These are phyloP conservation scores for Hetaerina titia DNA, from an alignment of 2,888 invertebrate species.

Conservation along the genomic window DNA sequence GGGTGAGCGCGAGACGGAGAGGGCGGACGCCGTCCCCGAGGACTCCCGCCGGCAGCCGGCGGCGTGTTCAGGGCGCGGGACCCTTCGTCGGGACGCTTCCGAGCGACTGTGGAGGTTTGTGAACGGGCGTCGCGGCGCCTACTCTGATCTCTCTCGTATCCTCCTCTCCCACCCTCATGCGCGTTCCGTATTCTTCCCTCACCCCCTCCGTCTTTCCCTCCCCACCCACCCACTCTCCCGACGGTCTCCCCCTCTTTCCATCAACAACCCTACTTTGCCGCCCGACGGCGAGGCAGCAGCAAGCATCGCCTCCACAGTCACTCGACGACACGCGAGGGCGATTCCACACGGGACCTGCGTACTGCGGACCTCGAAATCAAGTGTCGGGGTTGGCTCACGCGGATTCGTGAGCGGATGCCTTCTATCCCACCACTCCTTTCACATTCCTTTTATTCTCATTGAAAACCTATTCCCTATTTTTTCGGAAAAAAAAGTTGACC, in stretches of 20 bases:
- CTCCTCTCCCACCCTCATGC: background rate
- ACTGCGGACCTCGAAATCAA: background rate
- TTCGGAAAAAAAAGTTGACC: background rate
- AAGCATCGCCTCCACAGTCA: background rate
- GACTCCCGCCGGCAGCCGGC: background rate
- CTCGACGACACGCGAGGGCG: background rate
- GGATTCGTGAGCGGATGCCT: background rate
- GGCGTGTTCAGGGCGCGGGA: background rate
- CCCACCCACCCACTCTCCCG: background rate
- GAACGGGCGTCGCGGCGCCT: constrained; percentile 59
- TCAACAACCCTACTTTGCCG: background rate
- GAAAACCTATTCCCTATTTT: background rate
- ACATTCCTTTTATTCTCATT: background rate
- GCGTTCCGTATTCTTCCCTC: background rate
- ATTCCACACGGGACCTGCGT: background rate
- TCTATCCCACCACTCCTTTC: background rate
- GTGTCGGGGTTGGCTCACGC: background rate
- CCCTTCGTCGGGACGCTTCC: constrained; percentile 47
- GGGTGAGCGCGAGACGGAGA: background rate
- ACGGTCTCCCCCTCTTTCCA: too few relatives aligned
- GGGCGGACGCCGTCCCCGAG: background rate
- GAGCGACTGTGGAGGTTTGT: constrained; percentile 52
- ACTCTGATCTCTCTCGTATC: constrained; percentile 1
- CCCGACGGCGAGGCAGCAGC: background rate
- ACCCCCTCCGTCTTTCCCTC: background rate